phyloP scores from a whole-genome alignment of 2,797 vertebrate species.

The Protosalanx chinensis region DNA sequence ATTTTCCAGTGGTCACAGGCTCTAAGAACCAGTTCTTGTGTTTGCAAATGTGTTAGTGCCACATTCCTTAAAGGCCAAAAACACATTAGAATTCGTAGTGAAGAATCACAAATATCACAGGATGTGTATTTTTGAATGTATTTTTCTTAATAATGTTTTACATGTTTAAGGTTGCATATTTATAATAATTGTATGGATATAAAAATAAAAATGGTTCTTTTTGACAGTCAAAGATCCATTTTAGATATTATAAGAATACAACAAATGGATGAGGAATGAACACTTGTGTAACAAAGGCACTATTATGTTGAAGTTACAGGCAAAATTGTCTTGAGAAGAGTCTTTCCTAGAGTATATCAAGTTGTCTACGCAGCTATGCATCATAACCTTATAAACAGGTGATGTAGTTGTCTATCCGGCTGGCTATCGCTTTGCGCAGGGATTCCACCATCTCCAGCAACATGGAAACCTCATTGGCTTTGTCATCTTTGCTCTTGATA shows the following conservation, averaged over 20 bases:
- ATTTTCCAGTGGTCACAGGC: too few species aligned
- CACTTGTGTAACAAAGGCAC: neutral
- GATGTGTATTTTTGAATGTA: too few species aligned
- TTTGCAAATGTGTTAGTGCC: too few species aligned
- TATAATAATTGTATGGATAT: neutral
- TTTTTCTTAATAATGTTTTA: too few species aligned
- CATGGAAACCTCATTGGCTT: constrained; percentile 67
- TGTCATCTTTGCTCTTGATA: constrained; percentile 70
- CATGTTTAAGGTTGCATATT: too few species aligned
- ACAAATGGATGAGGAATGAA: too few species aligned
- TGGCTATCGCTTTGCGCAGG: constrained; percentile 71
- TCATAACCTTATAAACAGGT: constrained; percentile 47
- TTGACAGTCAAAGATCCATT: too few species aligned
- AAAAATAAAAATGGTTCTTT: neutral
- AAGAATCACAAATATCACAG: too few species aligned
- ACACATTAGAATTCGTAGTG: too few species aligned
- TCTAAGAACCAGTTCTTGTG: too few species aligned
- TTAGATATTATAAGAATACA: neutral
- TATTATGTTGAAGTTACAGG: neutral
- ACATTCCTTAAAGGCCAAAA: too few species aligned
- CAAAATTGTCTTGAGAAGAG: too few species aligned
- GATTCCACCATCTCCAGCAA: constrained; percentile 68
- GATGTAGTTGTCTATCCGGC: constrained; percentile 61
- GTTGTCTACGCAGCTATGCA: neutral
- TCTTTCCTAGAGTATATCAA: neutral